phyloP scores from a whole-genome alignment of 2,888 invertebrate species.

The Tribolium freemani region DNA sequence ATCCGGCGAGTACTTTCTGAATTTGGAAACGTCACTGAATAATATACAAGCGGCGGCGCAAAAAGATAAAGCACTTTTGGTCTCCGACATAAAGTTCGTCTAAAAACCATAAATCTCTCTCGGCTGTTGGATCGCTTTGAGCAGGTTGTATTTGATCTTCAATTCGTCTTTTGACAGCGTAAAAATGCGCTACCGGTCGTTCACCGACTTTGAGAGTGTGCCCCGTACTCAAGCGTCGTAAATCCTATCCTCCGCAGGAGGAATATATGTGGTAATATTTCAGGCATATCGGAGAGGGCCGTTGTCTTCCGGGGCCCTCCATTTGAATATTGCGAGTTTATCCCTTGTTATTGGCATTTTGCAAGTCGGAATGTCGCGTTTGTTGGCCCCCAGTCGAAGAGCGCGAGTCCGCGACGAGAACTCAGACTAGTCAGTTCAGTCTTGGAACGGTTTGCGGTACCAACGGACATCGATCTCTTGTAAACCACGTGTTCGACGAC shows the following conservation, averaged over 20 bases:
- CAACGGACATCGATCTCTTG: constrained; percentile 51
- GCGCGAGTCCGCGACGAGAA: constrained; percentile 49
- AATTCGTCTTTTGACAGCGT: background rate
- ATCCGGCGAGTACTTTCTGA: constrained; percentile 5
- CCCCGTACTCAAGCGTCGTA: background rate
- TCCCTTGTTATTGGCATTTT: constrained; percentile 46
- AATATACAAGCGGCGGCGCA: background rate
- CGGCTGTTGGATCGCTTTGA: background rate
- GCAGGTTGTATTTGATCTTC: background rate
- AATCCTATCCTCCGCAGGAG: background rate
- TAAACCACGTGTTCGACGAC: constrained; percentile 41
- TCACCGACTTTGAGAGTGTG: background rate
- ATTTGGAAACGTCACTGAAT: background rate
- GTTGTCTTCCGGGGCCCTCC: constrained; percentile 23
- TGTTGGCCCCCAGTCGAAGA: constrained; percentile 49
- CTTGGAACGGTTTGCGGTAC: constrained; percentile 53
- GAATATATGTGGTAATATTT: background rate
- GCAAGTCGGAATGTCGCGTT: constrained; percentile 44
- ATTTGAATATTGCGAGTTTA: constrained; percentile 37
- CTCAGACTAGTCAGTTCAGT: constrained; percentile 55
- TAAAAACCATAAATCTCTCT: background rate
- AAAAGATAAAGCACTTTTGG: background rate
- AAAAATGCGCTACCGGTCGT: background rate
- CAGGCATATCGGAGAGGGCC: background rate
- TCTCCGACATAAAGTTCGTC: background rate